Evolutionary conservation across 2,888 invertebrate species (phyloP), one percentile per base, ranked within the genome.

Genomic region (Campaea margaritaria): DNA sequence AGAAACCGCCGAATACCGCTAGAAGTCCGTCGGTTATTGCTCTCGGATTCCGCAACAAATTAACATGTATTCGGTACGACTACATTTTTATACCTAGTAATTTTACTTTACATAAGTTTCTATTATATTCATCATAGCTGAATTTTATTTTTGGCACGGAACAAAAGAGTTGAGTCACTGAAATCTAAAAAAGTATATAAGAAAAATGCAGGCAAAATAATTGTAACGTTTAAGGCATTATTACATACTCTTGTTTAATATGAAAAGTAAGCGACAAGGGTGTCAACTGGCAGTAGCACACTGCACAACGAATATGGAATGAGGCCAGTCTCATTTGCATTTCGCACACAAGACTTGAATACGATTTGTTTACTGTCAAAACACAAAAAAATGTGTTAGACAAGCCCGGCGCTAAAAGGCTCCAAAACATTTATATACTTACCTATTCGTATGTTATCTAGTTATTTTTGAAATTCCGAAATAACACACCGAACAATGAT

Each of bases 11-110:
- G 78, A 88, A 89, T 91, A 91, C 91, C 91, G 91, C 91, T 91
- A 91, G 83, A 85, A 80, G 71, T 75, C 80, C 78, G 83, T 79
- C 91, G 91, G 91, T 91, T 92, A 91, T 91, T 91, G 91, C 91
- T 91, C 91, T 91, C 91, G 69, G 89, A 89, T 91, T 91, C 91
- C 91, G 91, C 90, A 92, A 92, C 89, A 91, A 91, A 92, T 92
- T 92, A 92, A 89, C 91, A 92, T 91, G 91, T 90, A 92, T 92
- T 91, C 89, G 82, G 91, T 89, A 90, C 91, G 85, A 82, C 85
- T 86, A 86, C 81, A 87, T 88, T 89, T 69, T 90, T 85, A 86
- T 85, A 86, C 83, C 85, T 80, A 82, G 85, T 85, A 83, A 89
- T 86, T 86, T 87, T 79, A 83, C 77, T 79, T 87, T 75, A 81